Conservation (phyloP, 2,888 invertebrate species). For the Parthenolecanium corni region DNA sequence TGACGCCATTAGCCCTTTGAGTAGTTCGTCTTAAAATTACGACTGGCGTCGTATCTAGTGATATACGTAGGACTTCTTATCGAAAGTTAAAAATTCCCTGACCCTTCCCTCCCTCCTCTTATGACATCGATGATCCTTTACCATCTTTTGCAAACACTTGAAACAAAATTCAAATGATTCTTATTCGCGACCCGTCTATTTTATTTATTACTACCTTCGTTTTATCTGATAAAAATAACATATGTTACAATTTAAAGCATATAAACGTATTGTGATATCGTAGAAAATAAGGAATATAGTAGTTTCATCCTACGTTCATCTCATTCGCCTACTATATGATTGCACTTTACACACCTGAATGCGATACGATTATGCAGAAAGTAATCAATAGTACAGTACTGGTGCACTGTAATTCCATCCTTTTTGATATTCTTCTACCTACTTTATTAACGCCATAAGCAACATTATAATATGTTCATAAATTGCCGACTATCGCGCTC, state of each 20-base stretch:
- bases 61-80: too few relatives aligned
- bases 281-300: not conserved
- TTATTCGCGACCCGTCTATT: conserved; percentile 3
- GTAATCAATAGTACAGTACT: not conserved
- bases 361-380: conserved; percentile 7
- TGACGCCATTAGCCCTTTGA: too few relatives aligned
- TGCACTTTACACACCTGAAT: conserved; percentile 13
- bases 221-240: conserved; percentile 26
- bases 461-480: conserved; percentile 24
- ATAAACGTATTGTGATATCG: conserved; percentile 20
- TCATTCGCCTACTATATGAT: conserved; percentile 9
- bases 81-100: too few relatives aligned
- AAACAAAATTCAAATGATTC: conserved; percentile 18
- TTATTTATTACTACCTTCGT: conserved; percentile 20
- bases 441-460: conserved; percentile 26
- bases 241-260: conserved; percentile 27
- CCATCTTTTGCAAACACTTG: not conserved
- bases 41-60: too few relatives aligned
- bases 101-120: too few relatives aligned
- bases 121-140: too few relatives aligned
- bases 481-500: conserved; percentile 24
- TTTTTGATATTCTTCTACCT: conserved; percentile 8
- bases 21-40: too few relatives aligned
- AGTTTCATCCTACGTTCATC: conserved; percentile 11
- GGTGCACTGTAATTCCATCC: conserved; percentile 9